Evolutionary conservation across 2,797 vertebrate species (phyloP), one percentile per base, ranked within the genome.

Genomic region (Galaxias olidus): DNA sequence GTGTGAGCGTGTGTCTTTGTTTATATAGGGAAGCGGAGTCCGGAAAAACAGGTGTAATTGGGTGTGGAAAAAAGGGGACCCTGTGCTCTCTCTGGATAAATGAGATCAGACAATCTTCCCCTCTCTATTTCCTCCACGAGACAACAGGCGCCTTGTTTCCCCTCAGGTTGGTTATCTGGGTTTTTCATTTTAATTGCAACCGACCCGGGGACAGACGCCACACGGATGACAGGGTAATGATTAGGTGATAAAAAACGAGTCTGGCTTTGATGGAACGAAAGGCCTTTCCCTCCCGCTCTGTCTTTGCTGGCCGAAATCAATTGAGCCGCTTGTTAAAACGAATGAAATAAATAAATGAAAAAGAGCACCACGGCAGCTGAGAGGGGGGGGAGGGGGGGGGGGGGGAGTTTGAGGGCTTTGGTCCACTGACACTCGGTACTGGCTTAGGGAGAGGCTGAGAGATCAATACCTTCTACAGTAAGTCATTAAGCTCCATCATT

Each of bases 21-120:
- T 81, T 61, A 15, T 66, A 68, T 66, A 77, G 77, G 71, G 76
- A 80, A 60, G 61, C 61, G n/a, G 41, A 82, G 81, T 68, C 66
- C 72, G 68, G 65, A 77, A 58, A 74, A 87, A 79, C 82, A 86
- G 81, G 83, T 86, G 86, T 90, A 90, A 91, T 88, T 89, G 84
- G 72, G 77, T 84, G 85, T 86, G 77, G 70, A 69, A 67, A 81
- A 80, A 67, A 54, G 46, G 47, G 61, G 83, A 73, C 68, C 66
- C 73, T 18, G 62, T 80, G 78, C 61, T 81, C 65, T 79, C 50
- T 56, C 42, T 50, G 65, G 62, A 64, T 74, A 87, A 88, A 87
- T 86, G 73, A 86, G 76, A 90, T 85, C 78, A 77, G 86, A 86
- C 82, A 81, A 71, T 83, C 68, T 67, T 82, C 69, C 69, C 59